Evolutionary conservation across 2,113 vertebrate species (phyloP).

Genomic region (Apteryx mantelli): DNA sequence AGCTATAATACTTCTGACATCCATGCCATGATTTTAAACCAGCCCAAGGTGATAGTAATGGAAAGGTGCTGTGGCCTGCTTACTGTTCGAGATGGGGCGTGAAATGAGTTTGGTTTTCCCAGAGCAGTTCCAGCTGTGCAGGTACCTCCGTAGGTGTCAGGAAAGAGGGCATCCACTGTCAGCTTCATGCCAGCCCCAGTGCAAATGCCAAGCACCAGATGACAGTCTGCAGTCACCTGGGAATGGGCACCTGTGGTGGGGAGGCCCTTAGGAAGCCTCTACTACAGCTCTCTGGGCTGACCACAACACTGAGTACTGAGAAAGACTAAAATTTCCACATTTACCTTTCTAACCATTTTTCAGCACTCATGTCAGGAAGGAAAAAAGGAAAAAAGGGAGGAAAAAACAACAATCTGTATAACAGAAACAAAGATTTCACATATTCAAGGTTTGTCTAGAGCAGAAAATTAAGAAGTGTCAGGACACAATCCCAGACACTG

Average conservation of each 20-base stretch:
- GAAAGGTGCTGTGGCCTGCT: neutral
- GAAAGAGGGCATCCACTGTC: neutral
- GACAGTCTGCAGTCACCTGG: neutral
- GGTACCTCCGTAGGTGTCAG: neutral
- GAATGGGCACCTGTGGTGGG: neutral
- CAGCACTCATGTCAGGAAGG: rapidly evolving
- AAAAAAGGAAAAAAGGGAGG: neutral
- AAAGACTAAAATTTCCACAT: neutral
- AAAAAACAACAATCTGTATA: neutral
- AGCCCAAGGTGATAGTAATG: neutral
- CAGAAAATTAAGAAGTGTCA: neutral
- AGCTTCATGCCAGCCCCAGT: neutral
- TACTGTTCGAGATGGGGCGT: neutral
- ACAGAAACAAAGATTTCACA: rapidly evolving
- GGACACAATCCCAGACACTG: neutral
- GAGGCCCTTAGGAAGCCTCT: neutral
- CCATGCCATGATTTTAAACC: neutral
- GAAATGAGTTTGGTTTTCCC: neutral
- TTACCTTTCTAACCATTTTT: neutral
- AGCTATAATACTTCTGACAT: neutral
- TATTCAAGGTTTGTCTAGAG: neutral
- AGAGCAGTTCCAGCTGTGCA: neutral
- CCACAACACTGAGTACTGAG: neutral
- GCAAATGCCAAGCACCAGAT: neutral
- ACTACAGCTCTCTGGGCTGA: neutral